These are phyloP conservation scores for Serilophus lunatus DNA, from an alignment of 2,113 vertebrate genomes.

Conservation along the genomic window DNA sequence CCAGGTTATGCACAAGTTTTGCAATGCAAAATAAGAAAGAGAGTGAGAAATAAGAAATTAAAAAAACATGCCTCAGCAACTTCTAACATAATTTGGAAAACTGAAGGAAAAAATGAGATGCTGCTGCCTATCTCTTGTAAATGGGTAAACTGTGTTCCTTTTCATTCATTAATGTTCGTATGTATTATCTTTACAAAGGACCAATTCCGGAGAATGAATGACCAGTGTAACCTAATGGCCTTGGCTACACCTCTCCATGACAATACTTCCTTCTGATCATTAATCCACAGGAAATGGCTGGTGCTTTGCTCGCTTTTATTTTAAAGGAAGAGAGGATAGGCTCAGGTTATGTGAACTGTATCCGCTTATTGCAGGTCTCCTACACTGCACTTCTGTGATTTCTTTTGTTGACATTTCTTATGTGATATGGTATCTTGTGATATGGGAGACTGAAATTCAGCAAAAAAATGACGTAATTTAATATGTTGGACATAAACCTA, in stretches of 20 bases:
- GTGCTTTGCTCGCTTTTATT: background rate
- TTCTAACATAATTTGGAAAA: background rate
- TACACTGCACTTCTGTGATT: background rate
- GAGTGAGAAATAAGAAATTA: background rate
- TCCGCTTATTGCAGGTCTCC: background rate
- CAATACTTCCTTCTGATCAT: background rate
- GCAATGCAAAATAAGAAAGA: background rate
- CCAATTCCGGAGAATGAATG: background rate
- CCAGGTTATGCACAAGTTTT: background rate
- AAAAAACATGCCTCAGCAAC: background rate
- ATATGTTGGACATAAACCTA: background rate
- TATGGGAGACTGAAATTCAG: background rate
- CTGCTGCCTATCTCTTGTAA: background rate
- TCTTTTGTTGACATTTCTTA: background rate
- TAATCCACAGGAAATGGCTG: background rate
- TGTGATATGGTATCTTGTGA: background rate
- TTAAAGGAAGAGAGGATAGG: background rate
- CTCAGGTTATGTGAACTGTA: background rate
- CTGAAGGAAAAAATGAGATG: background rate
- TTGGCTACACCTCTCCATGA: background rate
- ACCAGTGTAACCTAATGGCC: background rate
- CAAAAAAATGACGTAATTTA: background rate
- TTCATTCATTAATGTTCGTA: background rate
- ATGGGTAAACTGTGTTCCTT: background rate
- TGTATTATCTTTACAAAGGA: background rate